These are phyloP conservation scores for Macaca mulatta DNA, from an alignment of 2,113 vertebrate species.

Conservation along the genomic window DNA sequence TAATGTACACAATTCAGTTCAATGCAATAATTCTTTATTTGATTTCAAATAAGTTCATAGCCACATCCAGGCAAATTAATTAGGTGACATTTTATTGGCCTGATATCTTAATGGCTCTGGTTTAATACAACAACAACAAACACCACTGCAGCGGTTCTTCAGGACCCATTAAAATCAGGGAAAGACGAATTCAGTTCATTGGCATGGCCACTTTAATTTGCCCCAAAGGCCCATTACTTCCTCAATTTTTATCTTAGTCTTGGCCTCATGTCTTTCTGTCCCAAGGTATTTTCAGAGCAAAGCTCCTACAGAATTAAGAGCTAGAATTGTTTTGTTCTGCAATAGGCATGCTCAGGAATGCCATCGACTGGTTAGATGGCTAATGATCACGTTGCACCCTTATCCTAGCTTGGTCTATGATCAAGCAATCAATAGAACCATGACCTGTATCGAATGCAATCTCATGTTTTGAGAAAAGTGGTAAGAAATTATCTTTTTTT, in stretches of 20 bases:
- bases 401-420: not conserved
- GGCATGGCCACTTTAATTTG: not conserved
- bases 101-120: not conserved
- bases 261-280: conserved; percentile 14
- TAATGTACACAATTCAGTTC: not conserved
- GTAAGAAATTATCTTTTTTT: not conserved
- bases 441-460: not conserved
- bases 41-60: not conserved
- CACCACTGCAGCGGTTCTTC: not conserved
- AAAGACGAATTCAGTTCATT: not conserved
- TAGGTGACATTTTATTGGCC: not conserved
- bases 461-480: not conserved
- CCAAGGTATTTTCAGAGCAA: not conserved
- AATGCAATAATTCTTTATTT: not conserved
- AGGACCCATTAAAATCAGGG: not conserved
- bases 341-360: not conserved
- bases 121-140: not conserved
- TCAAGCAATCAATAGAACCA: not conserved
- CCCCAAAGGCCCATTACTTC: not conserved
- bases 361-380: not conserved
- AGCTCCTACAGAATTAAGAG: not conserved
- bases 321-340: not conserved
- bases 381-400: not conserved
- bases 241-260: not conserved
- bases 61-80: conserved; percentile 30